These are phyloP conservation scores for Agelastica alni DNA, from an alignment of 2,888 invertebrate genomes.

Conservation along the genomic window DNA sequence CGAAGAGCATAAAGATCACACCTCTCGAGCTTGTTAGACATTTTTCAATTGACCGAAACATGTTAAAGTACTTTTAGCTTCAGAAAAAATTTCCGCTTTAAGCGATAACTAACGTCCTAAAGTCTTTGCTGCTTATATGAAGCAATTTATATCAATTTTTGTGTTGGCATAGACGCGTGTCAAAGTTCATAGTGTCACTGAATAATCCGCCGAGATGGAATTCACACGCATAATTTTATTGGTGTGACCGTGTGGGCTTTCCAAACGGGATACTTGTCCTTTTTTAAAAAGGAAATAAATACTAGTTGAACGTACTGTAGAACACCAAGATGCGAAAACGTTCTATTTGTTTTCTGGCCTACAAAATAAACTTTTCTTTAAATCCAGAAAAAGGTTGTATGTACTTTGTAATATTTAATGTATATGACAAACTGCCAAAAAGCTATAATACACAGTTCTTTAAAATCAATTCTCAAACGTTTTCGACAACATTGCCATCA, in stretches of 20 bases:
- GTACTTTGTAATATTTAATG: too few relatives aligned
- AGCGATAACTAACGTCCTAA: slow-evolving; percentile 53
- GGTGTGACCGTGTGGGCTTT: not conserved
- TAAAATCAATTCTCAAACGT: too few relatives aligned
- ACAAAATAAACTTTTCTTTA: too few relatives aligned
- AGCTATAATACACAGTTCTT: too few relatives aligned
- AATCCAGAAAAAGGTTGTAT: too few relatives aligned
- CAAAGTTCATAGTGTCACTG: slow-evolving; percentile 47
- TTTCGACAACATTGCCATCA: too few relatives aligned
- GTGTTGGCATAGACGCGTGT: slow-evolving; percentile 20
- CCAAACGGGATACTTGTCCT: too few relatives aligned
- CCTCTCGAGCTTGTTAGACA: slow-evolving; percentile 50
- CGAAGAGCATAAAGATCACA: slow-evolving; percentile 51
- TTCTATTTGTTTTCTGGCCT: too few relatives aligned
- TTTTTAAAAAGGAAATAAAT: too few relatives aligned
- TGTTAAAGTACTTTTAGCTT: slow-evolving; percentile 53
- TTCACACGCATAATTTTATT: slow-evolving; percentile 7
- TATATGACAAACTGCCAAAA: too few relatives aligned
- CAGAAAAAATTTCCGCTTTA: slow-evolving; percentile 48
- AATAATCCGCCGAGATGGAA: slow-evolving; percentile 39
- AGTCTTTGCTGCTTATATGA: slow-evolving; percentile 40
- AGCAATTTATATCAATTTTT: slow-evolving; percentile 41
- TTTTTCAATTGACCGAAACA: slow-evolving; percentile 51
- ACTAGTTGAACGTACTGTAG: too few relatives aligned
- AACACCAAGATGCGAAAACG: too few relatives aligned